These are phyloP conservation scores for Thumatha senex DNA, from an alignment of 2,888 invertebrate species.

Conservation along the genomic window DNA sequence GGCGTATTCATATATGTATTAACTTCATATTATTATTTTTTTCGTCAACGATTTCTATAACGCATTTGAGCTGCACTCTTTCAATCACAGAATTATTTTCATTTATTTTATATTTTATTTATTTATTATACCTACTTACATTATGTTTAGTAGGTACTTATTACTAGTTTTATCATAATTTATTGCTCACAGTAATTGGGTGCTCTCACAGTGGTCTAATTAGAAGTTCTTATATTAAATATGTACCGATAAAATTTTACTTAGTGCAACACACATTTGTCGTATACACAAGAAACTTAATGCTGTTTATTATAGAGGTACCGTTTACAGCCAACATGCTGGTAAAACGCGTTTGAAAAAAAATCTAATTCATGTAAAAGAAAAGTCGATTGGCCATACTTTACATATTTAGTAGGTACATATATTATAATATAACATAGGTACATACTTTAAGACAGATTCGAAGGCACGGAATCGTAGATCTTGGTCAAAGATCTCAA, in stretches of 20 bases:
- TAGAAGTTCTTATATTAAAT: constrained; percentile 14
- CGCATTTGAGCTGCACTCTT: constrained; percentile 41
- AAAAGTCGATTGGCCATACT: too few relatives aligned
- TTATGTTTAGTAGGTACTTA: constrained; percentile 17
- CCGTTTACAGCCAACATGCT: too few relatives aligned
- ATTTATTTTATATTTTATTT: constrained; percentile 24
- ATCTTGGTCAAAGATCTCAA: constrained; percentile 27
- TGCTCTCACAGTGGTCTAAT: constrained; percentile 46
- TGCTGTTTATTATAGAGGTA: constrained; percentile 12
- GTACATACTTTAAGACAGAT: constrained; percentile 25
- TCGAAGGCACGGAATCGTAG: constrained; percentile 38
- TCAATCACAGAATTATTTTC: constrained; percentile 45
- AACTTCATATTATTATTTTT: neutral
- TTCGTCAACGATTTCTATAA: constrained; percentile 19
- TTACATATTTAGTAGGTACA: constrained; percentile 6
- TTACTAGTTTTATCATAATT: constrained; percentile 26
- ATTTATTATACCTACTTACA: constrained; percentile 14
- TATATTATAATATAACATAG: constrained; percentile 13
- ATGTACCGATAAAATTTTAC: neutral
- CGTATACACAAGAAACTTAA: too few relatives aligned
- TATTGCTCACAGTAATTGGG: constrained; percentile 52
- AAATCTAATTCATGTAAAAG: too few relatives aligned
- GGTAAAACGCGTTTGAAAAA: too few relatives aligned
- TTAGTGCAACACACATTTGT: too few relatives aligned
- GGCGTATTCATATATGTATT: too few relatives aligned